Evolutionary conservation across 2,113 vertebrate genomes (phyloP), one percentile per base, ranked within the genome.

Genomic region (Ciconia boyciana): DNA sequence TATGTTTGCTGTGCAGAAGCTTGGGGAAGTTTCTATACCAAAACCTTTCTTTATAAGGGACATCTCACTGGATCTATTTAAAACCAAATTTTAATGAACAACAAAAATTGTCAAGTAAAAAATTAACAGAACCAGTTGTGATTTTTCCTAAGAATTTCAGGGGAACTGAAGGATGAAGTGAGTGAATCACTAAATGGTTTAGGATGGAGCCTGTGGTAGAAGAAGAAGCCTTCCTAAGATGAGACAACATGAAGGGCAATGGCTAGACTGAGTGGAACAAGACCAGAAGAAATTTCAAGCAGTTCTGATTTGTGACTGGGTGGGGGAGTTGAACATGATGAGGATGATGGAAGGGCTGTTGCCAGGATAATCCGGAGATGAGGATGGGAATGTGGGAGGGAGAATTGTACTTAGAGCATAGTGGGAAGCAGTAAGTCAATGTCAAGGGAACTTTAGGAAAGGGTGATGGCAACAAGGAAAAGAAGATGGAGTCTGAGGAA

Each of bases 371-470:
- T 95, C 83, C 68, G 74, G 41, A 89, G 51, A 66, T 77, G 79
- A 96, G 17, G 34, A 36, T 88, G 62, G 21, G 41, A 90, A 46
- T 44, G 88, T 92, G 36, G 46, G 58, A 57, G 64, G 49, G 79
- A 55, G 90, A 69, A 83, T 44, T 69, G 66, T 62, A 61, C 34
- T 76, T 58, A 74, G 36, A 75, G 55, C 75, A 71, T 81, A 75
- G 55, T 31, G 44, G 46, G 80, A 94, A 90, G 43, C 76, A 69
- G 66, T 52, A 80, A 93, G 86, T 95, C 94, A 94, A 74, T 71
- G 93, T 81, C 91, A 96, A 89, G 80, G 69, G 62, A 92, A 92
- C 64, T 91, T 95, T 51, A 49, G 84, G 83, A 89, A 74, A 55
- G 51, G 26, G 10, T 58, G 55, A 51, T 81, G 32, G 17, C 64